Evolutionary conservation across 2,888 invertebrate species (phyloP), one percentile per base, ranked within the genome.

Genomic region (Sinohyriopsis cumingii): DNA sequence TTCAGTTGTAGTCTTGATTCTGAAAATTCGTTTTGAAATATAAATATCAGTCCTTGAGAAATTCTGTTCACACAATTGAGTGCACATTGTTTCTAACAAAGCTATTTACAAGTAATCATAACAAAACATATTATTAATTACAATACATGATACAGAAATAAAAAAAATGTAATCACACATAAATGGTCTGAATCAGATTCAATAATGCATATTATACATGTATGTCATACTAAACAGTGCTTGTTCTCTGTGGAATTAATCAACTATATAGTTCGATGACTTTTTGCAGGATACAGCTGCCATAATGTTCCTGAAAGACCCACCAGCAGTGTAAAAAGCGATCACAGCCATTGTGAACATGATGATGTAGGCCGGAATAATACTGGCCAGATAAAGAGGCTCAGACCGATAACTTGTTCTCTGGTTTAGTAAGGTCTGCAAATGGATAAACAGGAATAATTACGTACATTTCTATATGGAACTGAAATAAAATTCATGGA

Each of bases 341-440:
- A 87, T 56, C 19, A 75, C 75, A 12, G 75, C 84, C 75, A 83
- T 83, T 25, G 79, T 67, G 1, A 87, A 56, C 76, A 89, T 78
- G 55, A 86, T 68, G 5, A 82, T 24, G 66, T 88, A 89, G 5
- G 86, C 82, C 24, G 87, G 84, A 22, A 88, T 75, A 15, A 89
- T 71, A 68, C 82, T 86, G 55, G 79, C 87, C 33, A 83, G 69
- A 70, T 89, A 89, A 57, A 83, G 60, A 12, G 77, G 80, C 18
- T 76, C 72, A 12, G 84, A 74, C 15, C 75, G 65, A 5, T 68
- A 66, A 5, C 65, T 68, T 33, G 75, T 78, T 55, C 76, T 77
- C 68, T 88, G 84, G 75, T 89, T 88, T n/a, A 89, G 70, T 61
- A 88, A 69, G 6, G 87, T 87, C 89, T 89, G 85, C 53, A 85